A percentile compares a stretch with the other conserved stretches of the same genome.
These are phyloP conservation scores for Disparrhopalites patrizii DNA, from an alignment of 2,888 invertebrate species.

Conservation along the genomic window DNA sequence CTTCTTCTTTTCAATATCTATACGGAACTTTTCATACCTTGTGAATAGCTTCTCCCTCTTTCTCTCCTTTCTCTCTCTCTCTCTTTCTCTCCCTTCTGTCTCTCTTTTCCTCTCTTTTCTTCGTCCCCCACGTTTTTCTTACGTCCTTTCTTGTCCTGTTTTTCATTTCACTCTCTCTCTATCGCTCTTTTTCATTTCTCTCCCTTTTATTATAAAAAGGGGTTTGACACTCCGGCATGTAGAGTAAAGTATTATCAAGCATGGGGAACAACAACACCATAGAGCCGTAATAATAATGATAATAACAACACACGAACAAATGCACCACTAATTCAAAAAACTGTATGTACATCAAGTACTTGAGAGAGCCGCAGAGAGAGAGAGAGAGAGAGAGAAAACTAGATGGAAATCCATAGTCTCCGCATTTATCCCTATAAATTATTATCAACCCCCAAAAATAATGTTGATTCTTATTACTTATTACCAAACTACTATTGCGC, in stretches of 20 bases:
- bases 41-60: not conserved
- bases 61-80: conserved; percentile 6
- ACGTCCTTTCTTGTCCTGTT: not conserved
- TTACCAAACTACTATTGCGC: conserved; percentile 17
- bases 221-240: conserved; percentile 34
- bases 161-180: not conserved
- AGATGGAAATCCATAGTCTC: conserved; percentile 23
- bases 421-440: conserved; percentile 35
- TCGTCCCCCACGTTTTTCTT: too few species aligned
- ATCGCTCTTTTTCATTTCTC: not conserved
- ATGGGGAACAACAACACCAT: not conserved
- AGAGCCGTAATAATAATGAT: conserved; percentile 3
- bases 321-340: not conserved
- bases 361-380: too few species aligned
- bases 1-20: conserved; percentile 23
- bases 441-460: conserved; percentile 37
- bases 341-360: too few species aligned
- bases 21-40: conserved; percentile 2
- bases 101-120: too few species aligned
- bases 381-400: too few species aligned
- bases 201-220: conserved; percentile 10
- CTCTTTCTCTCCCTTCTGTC: conserved; percentile 3
- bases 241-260: not conserved
- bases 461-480: conserved; percentile 29
- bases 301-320: conserved; percentile 8